Base-by-base conservation (phyloP, 35 echinoderm and acorn worm species). In the Lytechinus pictus region DNA sequence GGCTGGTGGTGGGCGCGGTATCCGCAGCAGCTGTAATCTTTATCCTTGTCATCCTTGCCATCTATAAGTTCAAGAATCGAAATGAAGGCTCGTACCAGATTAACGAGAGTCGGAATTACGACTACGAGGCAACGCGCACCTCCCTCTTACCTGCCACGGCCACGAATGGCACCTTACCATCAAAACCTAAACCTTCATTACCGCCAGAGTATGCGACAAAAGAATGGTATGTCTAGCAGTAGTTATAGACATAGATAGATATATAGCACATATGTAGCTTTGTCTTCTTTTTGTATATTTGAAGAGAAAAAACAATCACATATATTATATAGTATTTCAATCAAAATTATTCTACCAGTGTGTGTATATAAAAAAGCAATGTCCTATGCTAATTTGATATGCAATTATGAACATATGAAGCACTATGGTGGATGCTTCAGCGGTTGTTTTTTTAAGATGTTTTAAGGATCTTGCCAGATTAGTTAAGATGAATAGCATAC, bases 61-160 rank as follows among this genome's bases (percentile, higher is more conserved):
- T 99, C 28, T 99, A 99, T 94, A 99, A 97, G 87, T 99, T 95
- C 96, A 96, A 97, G 52, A 99, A 99, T 96, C 94, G 97, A 24
- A 99, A 98, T 89, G 98, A 99, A 91, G 98, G 98, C 55, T 99
- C 98, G 27, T 99, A 99, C 89, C 97, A 97, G 86, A 99, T 99
- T 54, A 97, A 99, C 94, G 98, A 99, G 95, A 99, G 98, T 92
- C 93, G 98, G 27, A 99, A 99, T 66, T 99, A 98, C 91, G 96
- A 97, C 86, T 90, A 96, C 28, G 96, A 97, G 87, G 97, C 97
- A 4, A 97, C 97, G 52, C 96, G 97, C 28, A 96, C 98, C 11
- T 94, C 98, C 54, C 95, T 99, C 53, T 91, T 99, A 60, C 98
- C 98, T 86, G 90, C 94, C 60, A 95, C 95, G 29, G 79, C 95